Evolutionary conservation across 1,140 invertebrate species (phyloP), one percentile per base, ranked within the genome.

Genomic region (Cephus cinctus): DNA sequence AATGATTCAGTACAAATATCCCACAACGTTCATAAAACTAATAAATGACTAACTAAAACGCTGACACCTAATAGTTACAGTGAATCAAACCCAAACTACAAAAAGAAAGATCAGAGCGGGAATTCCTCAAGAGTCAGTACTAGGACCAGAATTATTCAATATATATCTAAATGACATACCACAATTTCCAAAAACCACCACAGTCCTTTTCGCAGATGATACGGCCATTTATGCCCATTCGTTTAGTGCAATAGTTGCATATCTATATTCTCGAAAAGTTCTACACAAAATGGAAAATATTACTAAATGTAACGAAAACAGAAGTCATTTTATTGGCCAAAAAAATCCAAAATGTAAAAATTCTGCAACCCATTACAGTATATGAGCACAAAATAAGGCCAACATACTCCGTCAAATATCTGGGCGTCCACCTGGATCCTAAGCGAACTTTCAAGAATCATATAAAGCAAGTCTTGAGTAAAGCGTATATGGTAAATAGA

Each of bases 171-270:
- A 63, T 51, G 62, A 68, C 32, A 54, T 65, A 5, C 57, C 61
- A 23, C 46, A 51, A 42, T 55, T 54, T 21, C 1, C 15, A 11
- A 55, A 57, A 55, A 61, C 54, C 3, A 55, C 61, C 41, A 8
- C 39, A 27, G 65, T 61, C 11, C 38, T 59, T 25, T 69, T 65
- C 35, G 65, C 62, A 5, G 62, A 69, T 47, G 64, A 72, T 19
- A 61, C 60, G 11, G 57, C 57, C 1, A 56, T 67, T 2, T 60
- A 66, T 49, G 39, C 54, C 0, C 54, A 65, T 22, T 69, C 62
- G 2, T 61, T 56, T 27, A 45, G 30, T 32, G 56, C 60, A 6
- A 44, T 53, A 22, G 55, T 63, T 6, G 56, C 54, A 64, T 25
- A 40, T 61, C 19, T 52, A 59, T 15, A 34, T 57, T 1, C 31